A percentile compares a stretch with the other conserved stretches of the same genome.
phyloP scores from a whole-genome alignment of 2,113 vertebrate genomes.

The Scytalopus superciliaris region DNA sequence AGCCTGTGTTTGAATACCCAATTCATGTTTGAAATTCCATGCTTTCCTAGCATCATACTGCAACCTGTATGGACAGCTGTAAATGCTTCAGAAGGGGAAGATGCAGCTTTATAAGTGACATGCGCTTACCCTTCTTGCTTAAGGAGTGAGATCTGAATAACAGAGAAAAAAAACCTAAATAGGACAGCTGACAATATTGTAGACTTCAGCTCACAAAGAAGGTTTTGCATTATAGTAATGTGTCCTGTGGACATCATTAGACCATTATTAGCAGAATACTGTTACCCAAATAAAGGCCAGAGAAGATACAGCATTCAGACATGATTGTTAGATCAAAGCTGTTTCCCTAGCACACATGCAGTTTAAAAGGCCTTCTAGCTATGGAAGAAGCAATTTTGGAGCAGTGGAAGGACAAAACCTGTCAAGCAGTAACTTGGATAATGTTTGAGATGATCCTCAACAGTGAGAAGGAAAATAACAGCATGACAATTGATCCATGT shows the following conservation, averaged over 20 bases:
- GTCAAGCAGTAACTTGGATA: not conserved
- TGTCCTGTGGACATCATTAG: not conserved
- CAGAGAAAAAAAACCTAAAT: not conserved
- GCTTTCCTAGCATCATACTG: not conserved
- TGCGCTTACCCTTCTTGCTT: not conserved
- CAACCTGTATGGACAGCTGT: not conserved
- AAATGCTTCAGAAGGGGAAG: not conserved
- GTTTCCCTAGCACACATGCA: not conserved
- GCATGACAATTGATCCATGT: not conserved
- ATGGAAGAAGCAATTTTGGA: not conserved
- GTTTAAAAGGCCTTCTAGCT: not conserved
- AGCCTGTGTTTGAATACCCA: not conserved
- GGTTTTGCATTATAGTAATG: not conserved
- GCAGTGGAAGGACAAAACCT: not conserved
- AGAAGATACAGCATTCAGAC: not conserved
- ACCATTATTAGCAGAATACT: not conserved
- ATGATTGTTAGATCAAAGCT: not conserved
- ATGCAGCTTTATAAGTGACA: not conserved
- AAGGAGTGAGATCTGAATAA: not conserved
- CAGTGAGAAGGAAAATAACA: not conserved
- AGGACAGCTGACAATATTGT: not conserved
- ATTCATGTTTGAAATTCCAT: not conserved
- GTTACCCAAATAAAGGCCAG: not conserved
- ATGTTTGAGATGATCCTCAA: not conserved
- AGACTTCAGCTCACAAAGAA: not conserved